Conservation (phyloP, 2,113 vertebrate genomes). For the Scolopax mira region DNA sequence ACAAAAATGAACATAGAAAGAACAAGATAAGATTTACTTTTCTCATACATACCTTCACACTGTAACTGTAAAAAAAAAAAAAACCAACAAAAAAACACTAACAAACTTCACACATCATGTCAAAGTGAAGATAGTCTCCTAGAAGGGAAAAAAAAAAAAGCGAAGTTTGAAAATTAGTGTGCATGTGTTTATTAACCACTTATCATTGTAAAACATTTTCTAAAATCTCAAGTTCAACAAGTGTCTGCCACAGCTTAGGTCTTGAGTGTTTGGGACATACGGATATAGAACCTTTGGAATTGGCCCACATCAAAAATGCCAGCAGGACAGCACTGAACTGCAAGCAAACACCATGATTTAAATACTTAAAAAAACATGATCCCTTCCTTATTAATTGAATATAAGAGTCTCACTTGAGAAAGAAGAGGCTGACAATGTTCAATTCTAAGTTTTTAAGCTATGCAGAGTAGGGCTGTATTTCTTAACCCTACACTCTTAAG, state of each 20-base stretch:
- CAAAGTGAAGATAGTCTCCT: too few relatives aligned
- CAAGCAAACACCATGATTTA: background rate
- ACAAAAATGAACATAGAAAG: background rate
- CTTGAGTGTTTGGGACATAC: background rate
- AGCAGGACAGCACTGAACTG: background rate
- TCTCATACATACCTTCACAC: constrained; percentile 45
- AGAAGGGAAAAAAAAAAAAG: background rate
- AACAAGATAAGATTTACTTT: background rate
- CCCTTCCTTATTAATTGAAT: background rate
- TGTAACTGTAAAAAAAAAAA: background rate
- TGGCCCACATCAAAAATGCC: background rate
- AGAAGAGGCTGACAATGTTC: background rate
- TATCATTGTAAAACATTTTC: background rate
- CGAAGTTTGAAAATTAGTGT: background rate
- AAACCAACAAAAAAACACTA: background rate
- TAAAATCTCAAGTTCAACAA: background rate
- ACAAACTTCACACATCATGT: too few relatives aligned
- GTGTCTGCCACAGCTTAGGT: background rate
- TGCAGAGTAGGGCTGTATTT: background rate
- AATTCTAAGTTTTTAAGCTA: background rate
- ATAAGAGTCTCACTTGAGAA: background rate
- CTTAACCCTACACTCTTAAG: background rate
- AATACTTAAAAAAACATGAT: background rate
- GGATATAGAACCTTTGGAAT: background rate
- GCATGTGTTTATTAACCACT: background rate